These are phyloP conservation scores for Aricia agestis DNA, from an alignment of 1,140 invertebrate species.

Conservation along the genomic window DNA sequence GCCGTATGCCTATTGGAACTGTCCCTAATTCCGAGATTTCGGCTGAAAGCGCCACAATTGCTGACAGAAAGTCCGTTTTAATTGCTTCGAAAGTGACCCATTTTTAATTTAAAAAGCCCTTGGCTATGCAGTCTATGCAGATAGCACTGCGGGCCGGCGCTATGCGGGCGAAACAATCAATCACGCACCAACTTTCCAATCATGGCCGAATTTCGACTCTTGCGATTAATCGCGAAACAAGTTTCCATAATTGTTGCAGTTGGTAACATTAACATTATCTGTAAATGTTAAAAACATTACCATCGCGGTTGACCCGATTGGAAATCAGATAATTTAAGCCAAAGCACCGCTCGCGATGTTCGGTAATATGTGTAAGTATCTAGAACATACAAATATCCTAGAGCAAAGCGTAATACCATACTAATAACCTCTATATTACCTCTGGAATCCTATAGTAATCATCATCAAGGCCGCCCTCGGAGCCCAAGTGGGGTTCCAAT, in stretches of 20 bases:
- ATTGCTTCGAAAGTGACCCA: slow-evolving; percentile 6
- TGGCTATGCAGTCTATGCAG: slow-evolving; percentile 1
- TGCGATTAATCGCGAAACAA: background rate
- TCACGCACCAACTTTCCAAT: slow-evolving; percentile 11
- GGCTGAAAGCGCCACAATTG: background rate
- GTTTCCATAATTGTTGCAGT: background rate
- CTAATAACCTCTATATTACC: background rate
- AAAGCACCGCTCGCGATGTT: background rate
- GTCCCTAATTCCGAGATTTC: background rate
- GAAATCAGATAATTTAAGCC: background rate
- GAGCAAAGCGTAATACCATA: background rate
- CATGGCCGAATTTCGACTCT: slow-evolving; percentile 3
- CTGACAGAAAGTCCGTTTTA: background rate
- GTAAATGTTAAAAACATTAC: background rate
- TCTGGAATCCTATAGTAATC: background rate
- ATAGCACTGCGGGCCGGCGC: slow-evolving; percentile 8
- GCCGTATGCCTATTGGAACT: background rate
- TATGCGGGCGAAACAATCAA: slow-evolving; percentile 10
- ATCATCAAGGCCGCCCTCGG: slow-evolving; percentile 17
- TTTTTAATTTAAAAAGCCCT: slow-evolving; percentile 1
- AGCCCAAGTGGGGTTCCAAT: slow-evolving; percentile 42
- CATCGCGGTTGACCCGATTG: background rate
- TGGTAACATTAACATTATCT: background rate
- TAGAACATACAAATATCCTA: background rate
- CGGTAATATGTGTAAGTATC: no score